Evolutionary conservation across 2,797 vertebrate species (phyloP), one percentile per base, ranked within the genome.

Genomic region (Hyperoplus immaculatus): DNA sequence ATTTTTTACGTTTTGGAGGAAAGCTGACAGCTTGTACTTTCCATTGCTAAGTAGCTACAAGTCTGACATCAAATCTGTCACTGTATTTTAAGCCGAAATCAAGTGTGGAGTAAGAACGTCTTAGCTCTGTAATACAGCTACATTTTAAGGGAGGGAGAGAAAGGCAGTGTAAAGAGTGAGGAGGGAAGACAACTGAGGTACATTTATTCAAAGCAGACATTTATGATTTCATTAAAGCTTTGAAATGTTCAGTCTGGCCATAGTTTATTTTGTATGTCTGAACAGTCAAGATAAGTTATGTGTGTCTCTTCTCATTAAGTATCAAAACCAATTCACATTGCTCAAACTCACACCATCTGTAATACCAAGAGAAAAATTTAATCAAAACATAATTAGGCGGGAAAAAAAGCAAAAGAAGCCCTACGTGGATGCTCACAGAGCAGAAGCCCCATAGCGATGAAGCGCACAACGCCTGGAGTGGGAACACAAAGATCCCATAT

Each of bases 11-110:
- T 85, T 79, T 74, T 38, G 81, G 18, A 51, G 66, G 76, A 85
- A 87, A 86, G 81, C 87, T 86, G 88, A 85, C 88, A 84, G 79
- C 72, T 66, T 76, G 75, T 84, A 77, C 89, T 85, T 84, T 87
- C 67, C 62, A 57, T 77, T 67, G 50, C 84, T 84, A 88, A 90
- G 86, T 83, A 83, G 77, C 75, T 85, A 60, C 80, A 84, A 89
- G 61, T 89, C 87, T 62, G 77, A 65, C 63, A 86, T 79, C 82
- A 90, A 88, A 88, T 86, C 80, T 79, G 80, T 88, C 89, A 87
- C 81, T 86, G 56, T 43, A 60, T 89, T 87, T 90, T 77, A 88
- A 89, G 80, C 62, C 68, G 59, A 75, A 71, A 68, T 81, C 72
- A 76, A 83, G 72, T 77, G 75, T 68, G 65, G 51, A 79, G 70